Evolutionary conservation across 2,888 invertebrate species (phyloP).

Genomic region (Harpalus rubripes): DNA sequence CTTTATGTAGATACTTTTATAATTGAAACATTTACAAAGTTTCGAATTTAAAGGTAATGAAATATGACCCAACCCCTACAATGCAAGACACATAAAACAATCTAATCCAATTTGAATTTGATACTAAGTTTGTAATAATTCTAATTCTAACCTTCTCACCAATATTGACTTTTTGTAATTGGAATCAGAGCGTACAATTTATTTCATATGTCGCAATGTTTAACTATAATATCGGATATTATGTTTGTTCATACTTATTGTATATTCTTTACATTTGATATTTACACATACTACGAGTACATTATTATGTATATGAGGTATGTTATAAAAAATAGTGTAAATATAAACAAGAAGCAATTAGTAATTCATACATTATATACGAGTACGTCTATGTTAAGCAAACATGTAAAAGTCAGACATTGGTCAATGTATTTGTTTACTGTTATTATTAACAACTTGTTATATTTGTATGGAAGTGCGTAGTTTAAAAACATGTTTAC

Average conservation of each 20-base stretch:
- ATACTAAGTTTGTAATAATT: not conserved
- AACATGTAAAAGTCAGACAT: not conserved
- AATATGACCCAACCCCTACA: no score
- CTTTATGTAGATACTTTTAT: no score
- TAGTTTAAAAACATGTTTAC: no score
- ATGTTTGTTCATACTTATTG: not conserved
- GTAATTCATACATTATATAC: not conserved
- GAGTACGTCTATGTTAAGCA: not conserved
- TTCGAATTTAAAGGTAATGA: no score
- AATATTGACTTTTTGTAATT: slow-evolving; percentile 22
- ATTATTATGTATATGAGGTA: not conserved
- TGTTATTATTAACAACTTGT: slow-evolving; percentile 1
- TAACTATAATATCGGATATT: not conserved
- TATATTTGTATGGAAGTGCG: no score
- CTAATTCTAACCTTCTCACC: slow-evolving; percentile 2
- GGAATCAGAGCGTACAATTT: slow-evolving; percentile 12
- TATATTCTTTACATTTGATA: not conserved
- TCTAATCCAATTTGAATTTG: no score
- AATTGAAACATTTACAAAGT: no score
- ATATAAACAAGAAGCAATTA: slow-evolving; percentile 18
- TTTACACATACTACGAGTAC: slow-evolving; percentile 1
- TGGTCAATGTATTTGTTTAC: not conserved
- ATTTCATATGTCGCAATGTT: slow-evolving; percentile 10
- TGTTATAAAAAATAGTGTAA: not conserved
- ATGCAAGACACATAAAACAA: no score